Evolutionary conservation across 1,140 invertebrate genomes (phyloP).

Genomic region (Drosophila nikananu): DNA sequence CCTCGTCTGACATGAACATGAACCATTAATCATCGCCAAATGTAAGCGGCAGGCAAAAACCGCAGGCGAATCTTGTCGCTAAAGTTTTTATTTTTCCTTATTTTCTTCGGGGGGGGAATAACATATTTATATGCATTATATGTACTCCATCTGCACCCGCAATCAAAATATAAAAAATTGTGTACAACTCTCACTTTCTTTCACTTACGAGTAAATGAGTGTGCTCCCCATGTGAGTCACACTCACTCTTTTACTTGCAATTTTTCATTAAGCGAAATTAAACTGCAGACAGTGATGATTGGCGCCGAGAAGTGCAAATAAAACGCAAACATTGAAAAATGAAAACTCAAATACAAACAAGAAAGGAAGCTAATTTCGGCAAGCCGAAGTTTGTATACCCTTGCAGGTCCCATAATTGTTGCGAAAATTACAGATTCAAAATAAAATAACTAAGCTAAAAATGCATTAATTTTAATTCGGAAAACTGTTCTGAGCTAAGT

Average conservation of each 20-base stretch:
- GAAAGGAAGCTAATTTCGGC: no score
- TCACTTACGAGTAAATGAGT: conserved; percentile 61
- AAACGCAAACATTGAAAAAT: conserved; percentile 45
- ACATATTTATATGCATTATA: conserved; percentile 56
- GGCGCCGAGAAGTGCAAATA: conserved; percentile 24
- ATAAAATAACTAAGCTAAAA: no score
- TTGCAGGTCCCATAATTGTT: no score
- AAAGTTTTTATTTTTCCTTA: not conserved
- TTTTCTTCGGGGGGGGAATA: not conserved
- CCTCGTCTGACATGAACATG: conserved; percentile 25
- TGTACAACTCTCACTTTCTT: conserved; percentile 71
- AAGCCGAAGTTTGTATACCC: no score
- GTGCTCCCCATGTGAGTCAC: conserved; percentile 43
- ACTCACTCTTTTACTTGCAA: conserved; percentile 47
- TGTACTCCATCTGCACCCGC: conserved; percentile 28
- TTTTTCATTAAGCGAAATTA: conserved; percentile 82
- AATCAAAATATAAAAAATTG: not conserved
- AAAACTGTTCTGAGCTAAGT: no score
- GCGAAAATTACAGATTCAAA: no score
- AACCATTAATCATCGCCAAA: conserved; percentile 54
- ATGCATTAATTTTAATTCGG: no score
- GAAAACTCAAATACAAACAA: conserved; percentile 46
- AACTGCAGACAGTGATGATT: conserved; percentile 63
- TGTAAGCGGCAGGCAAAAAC: conserved; percentile 44
- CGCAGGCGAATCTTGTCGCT: conserved; percentile 39